Conservation (phyloP, 2,797 vertebrate genomes). For the Hoplostethus atlanticus region DNA sequence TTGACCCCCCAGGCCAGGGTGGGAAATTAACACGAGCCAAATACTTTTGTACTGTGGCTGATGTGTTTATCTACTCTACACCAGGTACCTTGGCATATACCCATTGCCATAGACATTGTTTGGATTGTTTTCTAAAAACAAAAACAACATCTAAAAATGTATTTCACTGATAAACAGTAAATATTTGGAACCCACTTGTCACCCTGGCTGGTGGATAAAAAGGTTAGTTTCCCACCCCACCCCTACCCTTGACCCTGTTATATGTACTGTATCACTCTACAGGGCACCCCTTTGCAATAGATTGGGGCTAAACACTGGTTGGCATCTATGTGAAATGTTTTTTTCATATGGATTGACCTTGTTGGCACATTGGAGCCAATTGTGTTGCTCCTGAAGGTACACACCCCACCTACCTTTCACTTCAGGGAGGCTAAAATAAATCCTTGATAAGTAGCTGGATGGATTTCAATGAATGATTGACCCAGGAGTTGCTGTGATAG, state of each 20-base stretch:
- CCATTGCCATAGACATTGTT: slow-evolving; percentile 8
- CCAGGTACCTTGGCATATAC: slow-evolving; percentile 23
- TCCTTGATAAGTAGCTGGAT: slow-evolving; percentile 23
- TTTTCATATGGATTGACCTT: slow-evolving; percentile 22
- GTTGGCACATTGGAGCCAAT: slow-evolving; percentile 10
- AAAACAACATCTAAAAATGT: neutral
- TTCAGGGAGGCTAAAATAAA: slow-evolving; percentile 27
- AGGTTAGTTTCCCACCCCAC: slow-evolving; percentile 31
- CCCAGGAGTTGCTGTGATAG: slow-evolving; percentile 28
- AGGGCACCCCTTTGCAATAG: slow-evolving; percentile 2
- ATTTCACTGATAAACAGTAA: slow-evolving; percentile 27
- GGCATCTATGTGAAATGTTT: neutral
- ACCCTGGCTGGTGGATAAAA: slow-evolving; percentile 35
- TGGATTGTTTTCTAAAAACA: slow-evolving; percentile 11
- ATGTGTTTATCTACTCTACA: neutral
- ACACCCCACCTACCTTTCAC: slow-evolving; percentile 47
- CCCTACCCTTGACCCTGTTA: slow-evolving; percentile 3
- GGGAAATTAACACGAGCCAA: neutral
- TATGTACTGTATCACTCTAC: slow-evolving; percentile 24
- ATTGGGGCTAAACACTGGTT: neutral
- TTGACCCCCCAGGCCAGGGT: neutral
- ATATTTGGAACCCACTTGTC: slow-evolving; percentile 16
- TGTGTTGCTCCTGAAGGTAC: slow-evolving; percentile 37
- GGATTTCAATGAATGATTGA: slow-evolving; percentile 68
- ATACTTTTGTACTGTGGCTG: slow-evolving; percentile 11